Conservation (phyloP, 2,888 invertebrate species). For the Chalcosyrphus nemorum region DNA sequence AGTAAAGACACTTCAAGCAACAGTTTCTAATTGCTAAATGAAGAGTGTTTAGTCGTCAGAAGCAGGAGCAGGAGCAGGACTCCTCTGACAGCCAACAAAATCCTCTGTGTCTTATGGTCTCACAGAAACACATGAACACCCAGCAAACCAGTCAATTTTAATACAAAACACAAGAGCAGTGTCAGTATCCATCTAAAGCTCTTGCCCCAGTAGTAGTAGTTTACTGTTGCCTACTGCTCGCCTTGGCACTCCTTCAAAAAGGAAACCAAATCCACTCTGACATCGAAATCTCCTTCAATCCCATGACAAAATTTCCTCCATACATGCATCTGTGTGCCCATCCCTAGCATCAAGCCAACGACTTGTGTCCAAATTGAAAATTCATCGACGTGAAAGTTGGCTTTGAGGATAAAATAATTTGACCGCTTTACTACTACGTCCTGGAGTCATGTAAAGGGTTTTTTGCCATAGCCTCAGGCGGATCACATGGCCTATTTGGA, state of each 20-base stretch:
- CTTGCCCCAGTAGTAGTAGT: neutral
- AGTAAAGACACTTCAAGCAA: neutral
- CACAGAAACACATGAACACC: neutral
- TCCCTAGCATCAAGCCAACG: conserved; percentile 6
- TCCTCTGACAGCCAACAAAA: neutral
- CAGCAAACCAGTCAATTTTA: neutral
- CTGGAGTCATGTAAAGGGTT: conserved; percentile 29
- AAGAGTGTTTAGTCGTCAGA: neutral
- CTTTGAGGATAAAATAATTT: conserved; percentile 54
- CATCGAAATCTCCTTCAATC: conserved; percentile 43
- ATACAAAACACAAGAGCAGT: neutral
- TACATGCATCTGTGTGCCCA: neutral
- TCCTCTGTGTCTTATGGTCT: neutral
- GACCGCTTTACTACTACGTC: conserved; percentile 29
- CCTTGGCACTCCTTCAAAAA: neutral
- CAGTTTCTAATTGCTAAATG: neutral
- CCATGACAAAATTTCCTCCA: conserved; percentile 4
- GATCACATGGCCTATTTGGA: conserved; percentile 1
- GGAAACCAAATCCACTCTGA: neutral
- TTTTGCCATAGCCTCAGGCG: neutral
- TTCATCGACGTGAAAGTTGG: conserved; percentile 62
- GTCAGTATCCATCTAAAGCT: neutral
- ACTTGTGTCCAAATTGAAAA: conserved; percentile 64
- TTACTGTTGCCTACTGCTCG: neutral
- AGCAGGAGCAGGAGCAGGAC: neutral